phyloP scores from a whole-genome alignment of 2,797 vertebrate genomes.

The Crenuchus spilurus region DNA sequence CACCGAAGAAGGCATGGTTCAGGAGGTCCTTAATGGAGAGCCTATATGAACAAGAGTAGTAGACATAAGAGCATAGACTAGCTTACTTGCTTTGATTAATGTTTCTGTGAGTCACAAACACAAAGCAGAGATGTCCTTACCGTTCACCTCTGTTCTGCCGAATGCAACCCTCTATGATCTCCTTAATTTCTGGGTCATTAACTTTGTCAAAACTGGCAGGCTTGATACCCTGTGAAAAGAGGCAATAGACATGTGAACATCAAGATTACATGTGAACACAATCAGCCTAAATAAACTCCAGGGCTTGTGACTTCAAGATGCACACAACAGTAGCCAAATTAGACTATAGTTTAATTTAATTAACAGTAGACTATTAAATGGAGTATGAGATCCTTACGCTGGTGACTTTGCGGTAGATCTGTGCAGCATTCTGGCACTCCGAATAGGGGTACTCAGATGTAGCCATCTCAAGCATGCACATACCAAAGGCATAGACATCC shows the following conservation, averaged over 20 bases:
- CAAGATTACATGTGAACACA: background rate
- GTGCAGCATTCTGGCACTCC: conserved; percentile 95
- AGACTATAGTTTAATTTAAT: too few species aligned
- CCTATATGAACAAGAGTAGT: conserved; percentile 65
- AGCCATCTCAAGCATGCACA: conserved; percentile 98
- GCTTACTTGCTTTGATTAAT: conserved; percentile 11
- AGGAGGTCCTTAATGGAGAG: conserved; percentile 90
- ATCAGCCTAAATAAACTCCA: background rate
- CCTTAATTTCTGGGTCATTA: conserved; percentile 93
- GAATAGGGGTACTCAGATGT: conserved; percentile 97
- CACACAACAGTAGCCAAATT: background rate
- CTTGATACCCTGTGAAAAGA: conserved; percentile 86
- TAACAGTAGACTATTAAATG: background rate
- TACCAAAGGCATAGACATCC: conserved; percentile 96
- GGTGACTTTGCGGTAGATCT: conserved; percentile 98
- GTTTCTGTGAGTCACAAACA: conserved; percentile 1
- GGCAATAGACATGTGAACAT: background rate
- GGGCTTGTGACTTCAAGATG: background rate
- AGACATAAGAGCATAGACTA: conserved; percentile 5
- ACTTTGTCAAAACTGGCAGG: conserved; percentile 96
- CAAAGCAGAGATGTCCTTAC: conserved; percentile 65
- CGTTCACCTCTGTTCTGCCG: conserved; percentile 91
- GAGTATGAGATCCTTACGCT: conserved; percentile 79
- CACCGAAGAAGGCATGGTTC: conserved; percentile 91
- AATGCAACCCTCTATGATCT: conserved; percentile 95